A percentile compares a stretch with the other conserved stretches of the same genome.
phyloP scores from a whole-genome alignment of 2,888 invertebrate genomes.

The Cotesia congregata region DNA sequence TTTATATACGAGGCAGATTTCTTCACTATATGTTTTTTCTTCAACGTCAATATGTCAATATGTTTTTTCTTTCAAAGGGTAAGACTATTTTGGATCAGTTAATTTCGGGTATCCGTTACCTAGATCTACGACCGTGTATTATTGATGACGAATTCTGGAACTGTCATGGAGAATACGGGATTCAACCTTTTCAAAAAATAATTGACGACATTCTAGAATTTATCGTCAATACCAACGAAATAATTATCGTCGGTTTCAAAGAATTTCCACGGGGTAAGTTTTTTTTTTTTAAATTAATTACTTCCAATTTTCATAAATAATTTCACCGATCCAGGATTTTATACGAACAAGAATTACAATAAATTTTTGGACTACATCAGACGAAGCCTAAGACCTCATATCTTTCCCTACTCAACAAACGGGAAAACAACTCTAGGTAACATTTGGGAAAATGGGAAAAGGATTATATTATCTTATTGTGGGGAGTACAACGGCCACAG shows the following conservation, averaged over 20 bases:
- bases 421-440: background rate
- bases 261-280: conserved; percentile 72
- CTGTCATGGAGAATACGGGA: conserved; percentile 72
- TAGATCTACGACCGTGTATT: conserved; percentile 74
- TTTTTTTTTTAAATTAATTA: background rate
- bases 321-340: background rate
- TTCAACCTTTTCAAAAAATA: conserved; percentile 69
- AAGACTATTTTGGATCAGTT: conserved; percentile 73
- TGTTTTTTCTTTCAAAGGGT: conserved; percentile 57
- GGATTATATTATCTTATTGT: conserved; percentile 6
- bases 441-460: background rate
- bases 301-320: no score
- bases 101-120: conserved; percentile 73
- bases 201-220: conserved; percentile 72
- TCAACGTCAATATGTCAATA: no score
- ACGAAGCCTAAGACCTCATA: background rate
- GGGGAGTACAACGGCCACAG: background rate
- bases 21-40: no score
- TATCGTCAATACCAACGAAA: conserved; percentile 72
- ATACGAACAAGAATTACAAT: background rate
- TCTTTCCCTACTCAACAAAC: background rate
- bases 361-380: background rate
- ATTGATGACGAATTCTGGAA: conserved; percentile 71
- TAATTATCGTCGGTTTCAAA: conserved; percentile 73
- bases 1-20: no score